Base-by-base conservation (phyloP, 2,888 invertebrate species). In the Leptopterna dolabrata region DNA sequence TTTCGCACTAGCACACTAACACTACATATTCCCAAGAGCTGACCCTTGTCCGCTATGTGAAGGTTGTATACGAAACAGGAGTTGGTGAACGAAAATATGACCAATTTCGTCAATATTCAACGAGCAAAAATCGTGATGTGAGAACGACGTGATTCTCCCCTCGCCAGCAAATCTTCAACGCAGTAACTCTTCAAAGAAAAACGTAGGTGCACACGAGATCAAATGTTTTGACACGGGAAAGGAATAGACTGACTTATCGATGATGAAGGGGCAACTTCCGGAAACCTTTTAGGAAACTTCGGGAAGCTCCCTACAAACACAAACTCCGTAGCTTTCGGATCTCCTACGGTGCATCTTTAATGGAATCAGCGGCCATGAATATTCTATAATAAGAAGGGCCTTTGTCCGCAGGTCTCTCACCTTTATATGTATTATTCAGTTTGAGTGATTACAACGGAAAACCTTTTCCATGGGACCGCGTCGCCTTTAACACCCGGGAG, bases 291-390 rank as follows among this genome's bases (percentile, higher is more conserved):
- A 63, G 63, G 63, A 13, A 30, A 76, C 73, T 76, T 76, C 13
- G 78, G 78, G 36, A 73, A 36, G 29, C 6, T 19, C 70, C 73
- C 41, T 45, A 19, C 45, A 27, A 16, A 43, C 45, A 27, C 24
- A 78, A 24, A 27, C 43, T 41, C 36, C 2, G 36, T 4, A 63
- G 63, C 63, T 63, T 24, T 81, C 81, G 45, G 81, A 81, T 81
- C 71, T 85, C 30, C 76, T 27, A n/a, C 85, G 45, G 80, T 87
- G 78, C 81, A 87, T 81, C 82, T 73, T 87, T 87, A 87, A 87
- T 87, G 87, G 87, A 87, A 87, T 87, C 87, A 87, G 87, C 73
- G 82, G 51, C 82, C 82, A 87, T 87, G 87, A 87, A 87, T 87
- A 87, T 73, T 82, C 76, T 78, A 86, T 86, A 78, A 86, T 78